These are phyloP conservation scores for Propsilocerus akamusi DNA, from an alignment of 1,140 invertebrate genomes.

Conservation along the genomic window DNA sequence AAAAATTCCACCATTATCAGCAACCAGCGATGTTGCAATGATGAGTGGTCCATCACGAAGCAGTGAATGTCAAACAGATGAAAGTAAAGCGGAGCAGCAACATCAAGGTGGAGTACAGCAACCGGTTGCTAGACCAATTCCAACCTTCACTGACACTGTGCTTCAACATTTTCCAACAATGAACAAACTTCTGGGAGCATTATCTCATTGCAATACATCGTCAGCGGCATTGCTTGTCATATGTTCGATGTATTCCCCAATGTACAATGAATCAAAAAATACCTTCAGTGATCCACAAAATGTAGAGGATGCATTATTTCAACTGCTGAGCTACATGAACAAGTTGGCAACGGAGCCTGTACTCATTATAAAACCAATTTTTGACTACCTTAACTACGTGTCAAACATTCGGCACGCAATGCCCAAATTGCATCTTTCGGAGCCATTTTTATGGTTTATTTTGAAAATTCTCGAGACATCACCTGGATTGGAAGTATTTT, in stretches of 20 bases:
- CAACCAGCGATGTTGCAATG: conserved; percentile 10
- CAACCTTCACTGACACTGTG: conserved; percentile 58
- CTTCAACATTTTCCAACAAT: conserved; percentile 60
- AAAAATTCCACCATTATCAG: conserved; percentile 29
- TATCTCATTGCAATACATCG: conserved; percentile 48
- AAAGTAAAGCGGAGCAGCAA: conserved; percentile 53
- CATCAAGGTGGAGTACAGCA: conserved; percentile 24
- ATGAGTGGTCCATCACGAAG: conserved; percentile 5
- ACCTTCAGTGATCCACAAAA: conserved; percentile 39
- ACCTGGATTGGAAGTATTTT: conserved; percentile 43
- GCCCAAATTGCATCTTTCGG: conserved; percentile 40
- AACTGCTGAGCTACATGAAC: conserved; percentile 53
- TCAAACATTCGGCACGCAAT: conserved; percentile 18
- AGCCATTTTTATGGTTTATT: conserved; percentile 56
- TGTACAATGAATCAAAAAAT: conserved; percentile 13
- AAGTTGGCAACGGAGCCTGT: conserved; percentile 48
- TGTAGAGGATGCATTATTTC: conserved; percentile 67
- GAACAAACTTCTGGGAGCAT: conserved; percentile 55
- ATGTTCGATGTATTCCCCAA: conserved; percentile 12
- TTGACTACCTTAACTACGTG: conserved; percentile 47
- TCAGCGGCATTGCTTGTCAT: conserved; percentile 36
- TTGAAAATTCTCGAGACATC: conserved; percentile 48
- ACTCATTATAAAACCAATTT: conserved; percentile 52
- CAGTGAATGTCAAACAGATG: conserved; percentile 47
- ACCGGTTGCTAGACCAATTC: conserved; percentile 25